Evolutionary conservation across 1,140 invertebrate species (phyloP), one percentile per base, ranked within the genome.

Genomic region (Agraylea sexmaculata): DNA sequence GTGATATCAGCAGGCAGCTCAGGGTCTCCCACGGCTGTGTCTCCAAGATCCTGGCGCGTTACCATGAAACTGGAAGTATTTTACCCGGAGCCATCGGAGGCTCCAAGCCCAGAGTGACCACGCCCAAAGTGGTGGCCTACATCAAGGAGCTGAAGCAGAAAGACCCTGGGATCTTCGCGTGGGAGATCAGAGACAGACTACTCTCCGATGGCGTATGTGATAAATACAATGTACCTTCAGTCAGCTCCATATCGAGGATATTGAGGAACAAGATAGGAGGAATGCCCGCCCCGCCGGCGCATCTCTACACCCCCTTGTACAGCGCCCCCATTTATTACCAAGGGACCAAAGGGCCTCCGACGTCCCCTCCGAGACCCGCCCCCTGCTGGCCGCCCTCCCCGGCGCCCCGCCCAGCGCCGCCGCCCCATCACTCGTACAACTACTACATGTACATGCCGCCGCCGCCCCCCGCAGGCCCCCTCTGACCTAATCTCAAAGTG

Each of bases 11-110:
- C 12, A 69, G 92, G 22, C 88, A 94, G 60, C 68, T 96, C 28
- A 73, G 89, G 2, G 90, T 96, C 3, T 91, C 86, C 18, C 91
- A 96, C 64, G 92, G 92, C 21, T 96, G 91, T 65, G 91, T 96
- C 1, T 90, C 85, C 46, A 96, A 96, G 67, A 97, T 97, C 52
- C 66, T 92, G 28, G 84, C 87, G 4, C 70, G 86, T 3, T 93
- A 85, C 61, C 80, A 89, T 58, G 87, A 91, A 58, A 86, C 81
- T 1, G 92, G 92, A 12, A 92, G 87, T 37, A 94, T 96, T 48
- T 62, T 92, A 31, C 91, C 91, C 0, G 87, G 91, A 0, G 88
- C 90, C 7, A 95, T 96, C 39, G 91, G 91, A 0, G 91, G 91
- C 11, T 87, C 83, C 51, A 95, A 95, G 54, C 90, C 91, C 0